Evolutionary conservation across 2,888 invertebrate species (phyloP).

Genomic region (Pammene aurita): DNA sequence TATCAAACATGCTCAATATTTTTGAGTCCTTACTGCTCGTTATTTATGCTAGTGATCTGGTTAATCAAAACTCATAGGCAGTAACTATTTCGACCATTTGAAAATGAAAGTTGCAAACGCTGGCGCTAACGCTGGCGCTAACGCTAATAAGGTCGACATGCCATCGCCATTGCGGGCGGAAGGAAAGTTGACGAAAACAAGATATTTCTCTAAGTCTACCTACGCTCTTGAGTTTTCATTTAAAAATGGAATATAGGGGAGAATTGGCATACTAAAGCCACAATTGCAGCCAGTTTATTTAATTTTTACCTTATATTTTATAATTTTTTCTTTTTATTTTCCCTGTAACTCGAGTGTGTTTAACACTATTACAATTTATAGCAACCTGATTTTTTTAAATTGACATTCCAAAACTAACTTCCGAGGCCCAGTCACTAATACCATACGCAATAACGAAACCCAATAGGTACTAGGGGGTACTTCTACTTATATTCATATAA

Average conservation of each 20-base stretch:
- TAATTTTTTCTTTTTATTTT: too few species aligned
- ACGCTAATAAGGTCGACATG: conserved; percentile 66
- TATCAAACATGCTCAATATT: too few species aligned
- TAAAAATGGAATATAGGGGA: not conserved
- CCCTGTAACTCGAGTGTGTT: too few species aligned
- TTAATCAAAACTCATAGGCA: conserved; percentile 35
- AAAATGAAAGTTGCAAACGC: conserved; percentile 64
- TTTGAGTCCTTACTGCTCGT: not conserved
- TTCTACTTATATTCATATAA: too few species aligned
- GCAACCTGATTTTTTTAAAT: too few species aligned
- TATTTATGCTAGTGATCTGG: conserved; percentile 35
- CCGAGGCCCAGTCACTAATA: too few species aligned
- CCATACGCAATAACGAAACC: too few species aligned
- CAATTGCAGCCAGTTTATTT: too few species aligned
- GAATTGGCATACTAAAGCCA: not conserved
- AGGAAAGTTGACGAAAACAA: conserved; percentile 64
- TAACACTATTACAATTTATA: too few species aligned
- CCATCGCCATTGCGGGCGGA: conserved; percentile 64
- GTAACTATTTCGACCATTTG: conserved; percentile 48
- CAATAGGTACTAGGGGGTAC: too few species aligned
- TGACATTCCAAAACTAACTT: too few species aligned
- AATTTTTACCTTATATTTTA: too few species aligned
- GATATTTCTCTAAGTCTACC: conserved; percentile 32
- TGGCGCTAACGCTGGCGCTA: conserved; percentile 58
- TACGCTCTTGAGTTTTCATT: conserved; percentile 20